A percentile compares a stretch with the other conserved stretches of the same genome.
phyloP scores from a whole-genome alignment of 2,888 invertebrate species.

The Tiphia femorata region DNA sequence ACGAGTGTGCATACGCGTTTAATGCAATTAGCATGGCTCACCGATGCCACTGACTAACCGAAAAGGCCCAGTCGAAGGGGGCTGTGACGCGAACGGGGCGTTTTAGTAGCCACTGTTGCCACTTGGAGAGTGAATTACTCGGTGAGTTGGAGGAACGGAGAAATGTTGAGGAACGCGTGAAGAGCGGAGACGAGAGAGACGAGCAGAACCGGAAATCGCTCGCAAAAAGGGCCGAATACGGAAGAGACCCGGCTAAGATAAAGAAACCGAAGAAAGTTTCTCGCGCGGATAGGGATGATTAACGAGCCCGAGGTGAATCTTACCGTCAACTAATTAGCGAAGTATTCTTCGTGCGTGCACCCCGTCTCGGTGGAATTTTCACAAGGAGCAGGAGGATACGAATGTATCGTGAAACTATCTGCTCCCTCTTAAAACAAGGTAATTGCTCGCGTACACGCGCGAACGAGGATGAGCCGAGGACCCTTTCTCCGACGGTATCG shows the following conservation, averaged over 20 bases:
- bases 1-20: conserved; percentile 11
- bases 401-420: no score
- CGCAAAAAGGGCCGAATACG: no score
- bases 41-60: not conserved
- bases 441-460: no score
- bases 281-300: conserved; percentile 20
- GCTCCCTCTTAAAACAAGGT: no score
- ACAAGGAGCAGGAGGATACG: no score
- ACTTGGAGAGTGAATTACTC: not conserved
- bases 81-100: not conserved
- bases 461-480: no score
- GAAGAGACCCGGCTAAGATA: no score
- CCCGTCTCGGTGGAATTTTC: no score
- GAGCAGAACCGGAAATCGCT: no score
- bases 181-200: not conserved
- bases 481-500: no score
- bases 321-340: conserved; percentile 19
- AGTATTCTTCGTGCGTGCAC: conserved; percentile 14
- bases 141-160: not conserved
- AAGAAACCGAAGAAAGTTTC: conserved; percentile 1
- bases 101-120: not conserved
- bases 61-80: not conserved
- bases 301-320: conserved; percentile 24
- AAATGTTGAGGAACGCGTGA: not conserved
- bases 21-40: conserved; percentile 31